These are phyloP conservation scores for Epinephelus fuscoguttatus DNA, from an alignment of 2,113 vertebrate species.

Conservation along the genomic window DNA sequence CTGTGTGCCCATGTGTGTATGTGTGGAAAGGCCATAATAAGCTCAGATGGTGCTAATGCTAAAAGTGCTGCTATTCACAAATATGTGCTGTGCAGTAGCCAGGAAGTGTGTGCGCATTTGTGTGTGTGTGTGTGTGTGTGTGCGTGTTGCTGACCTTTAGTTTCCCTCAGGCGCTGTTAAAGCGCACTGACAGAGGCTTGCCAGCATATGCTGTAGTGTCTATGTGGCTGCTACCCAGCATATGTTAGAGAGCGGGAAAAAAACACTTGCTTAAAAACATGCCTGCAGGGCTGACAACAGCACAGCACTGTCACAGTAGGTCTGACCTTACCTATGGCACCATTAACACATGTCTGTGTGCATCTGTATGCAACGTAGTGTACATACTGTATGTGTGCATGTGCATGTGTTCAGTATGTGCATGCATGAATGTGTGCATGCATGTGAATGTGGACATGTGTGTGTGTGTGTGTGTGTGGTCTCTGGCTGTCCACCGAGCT, in stretches of 20 bases:
- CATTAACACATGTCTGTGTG: conserved; percentile 34
- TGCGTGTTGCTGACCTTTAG: conserved; percentile 79
- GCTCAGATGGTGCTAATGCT: conserved; percentile 79
- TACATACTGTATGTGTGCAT: not conserved
- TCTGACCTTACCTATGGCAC: conserved; percentile 80
- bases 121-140: conserved; percentile 40
- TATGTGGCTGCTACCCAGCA: conserved; percentile 80
- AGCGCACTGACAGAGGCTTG: conserved; percentile 77
- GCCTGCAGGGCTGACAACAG: conserved; percentile 67
- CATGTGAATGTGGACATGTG: not conserved
- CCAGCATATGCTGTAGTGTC: conserved; percentile 82
- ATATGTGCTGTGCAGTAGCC: conserved; percentile 70
- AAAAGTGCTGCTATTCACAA: conserved; percentile 80
- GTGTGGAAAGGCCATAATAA: conserved; percentile 76
- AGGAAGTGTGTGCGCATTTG: conserved; percentile 54
- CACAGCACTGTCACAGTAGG: conserved; percentile 69
- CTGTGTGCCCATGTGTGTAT: conserved; percentile 69
- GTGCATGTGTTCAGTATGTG: conserved; percentile 14
- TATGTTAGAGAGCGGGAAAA: conserved; percentile 73
- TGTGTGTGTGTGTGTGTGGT: conserved; percentile 6
- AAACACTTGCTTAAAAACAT: conserved; percentile 76
- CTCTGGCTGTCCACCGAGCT: conserved; percentile 32
- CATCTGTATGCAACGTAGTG: not conserved
- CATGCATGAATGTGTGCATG: conserved; percentile 20
- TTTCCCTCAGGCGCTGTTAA: conserved; percentile 76